Base-by-base conservation (phyloP, 2,888 invertebrate species). In the Caenorhabditis imperialis region DNA sequence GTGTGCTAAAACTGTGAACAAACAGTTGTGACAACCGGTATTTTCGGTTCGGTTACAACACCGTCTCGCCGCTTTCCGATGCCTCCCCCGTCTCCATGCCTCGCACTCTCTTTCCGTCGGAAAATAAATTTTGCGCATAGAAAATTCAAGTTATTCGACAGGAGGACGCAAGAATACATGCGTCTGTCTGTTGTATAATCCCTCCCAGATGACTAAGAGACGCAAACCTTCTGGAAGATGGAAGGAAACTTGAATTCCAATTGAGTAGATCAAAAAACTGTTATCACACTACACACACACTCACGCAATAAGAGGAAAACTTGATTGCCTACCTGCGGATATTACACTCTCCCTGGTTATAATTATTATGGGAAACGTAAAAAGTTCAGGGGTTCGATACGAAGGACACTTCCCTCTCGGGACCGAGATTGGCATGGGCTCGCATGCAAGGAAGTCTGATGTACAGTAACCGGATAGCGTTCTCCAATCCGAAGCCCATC, bases 331-430 rank as follows among this genome's bases (percentile, higher is more conserved):
- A 6, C 27, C 14, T 30, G 8, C 33, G 27, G 25, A 27, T 50
- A 16, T 18, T 16, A 33, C 27, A 62, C 20, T 10, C 45, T 7
- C n/a, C n/a, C n/a, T n/a, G n/a, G n/a, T n/a, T n/a, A n/a, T n/a
- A n/a, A n/a, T n/a, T n/a, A n/a, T n/a, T n/a, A n/a, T n/a, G n/a
- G n/a, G 44, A 61, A 12, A 1, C 25, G 30, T 14, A 35, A 16
- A 37, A 8, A 12, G 77, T 81, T 44, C 72, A 86, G 86, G 87
- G 87, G 0, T 87, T 87, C 75, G 85, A 87, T 75, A 87, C 87
- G 23, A 82, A 84, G 23, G 84, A 82, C 53, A 87, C 87, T 6
- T 58, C 42, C 3, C 84, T 84, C 16, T 77, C 86, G 7, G 82
- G 81, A 18, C 79, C 82, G 2, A 65, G 87, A 23, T 48, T 86